Evolutionary conservation across 2,888 invertebrate genomes (phyloP), one percentile per base, ranked within the genome.

Genomic region (Acanthococcus lagerstroemiae): DNA sequence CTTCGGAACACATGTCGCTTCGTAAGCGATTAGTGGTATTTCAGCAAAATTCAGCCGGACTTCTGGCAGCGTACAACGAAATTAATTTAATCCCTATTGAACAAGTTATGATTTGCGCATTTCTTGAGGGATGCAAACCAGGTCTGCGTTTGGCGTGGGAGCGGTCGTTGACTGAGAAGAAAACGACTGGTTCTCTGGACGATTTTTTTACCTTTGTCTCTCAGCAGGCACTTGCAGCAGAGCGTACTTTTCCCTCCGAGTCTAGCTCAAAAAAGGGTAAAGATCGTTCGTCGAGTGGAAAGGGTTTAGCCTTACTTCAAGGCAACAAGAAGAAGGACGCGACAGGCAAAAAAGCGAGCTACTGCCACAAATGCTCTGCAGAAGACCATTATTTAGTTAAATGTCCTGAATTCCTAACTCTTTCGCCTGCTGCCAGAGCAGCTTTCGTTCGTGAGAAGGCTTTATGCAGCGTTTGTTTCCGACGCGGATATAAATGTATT

Each of bases 251-350:
- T 37, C 37, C 37, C n/a, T n/a, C 37, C 37, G n/a, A 15, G n/a
- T n/a, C 37, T 1, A 37, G n/a, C 3, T 1, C 6, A 12, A 9
- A 1, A 3, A 37, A 37, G 3, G 3, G 2, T 1, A 37, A 37
- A 1, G 1, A 1, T 1, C 37, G 2, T 1, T 37, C 3, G 1
- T 1, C 1, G 3, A 3, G 3, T 1, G 2, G 1, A 2, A 37
- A 37, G 3, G 37, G 37, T 9, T 1, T 37, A 9, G 37, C 3
- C 3, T 1, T 3, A 1, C 1, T 37, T 2, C 2, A 2, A 1
- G 3, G 37, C 2, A 37, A 37, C 6, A 30, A 30, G 37, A 30
- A n/a, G n/a, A n/a, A n/a, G n/a, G 37, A 30, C 7, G 6, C 37
- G 37, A 30, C 37, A 37, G 2, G 1, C 1, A 37, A 2, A 37